A percentile compares a stretch with the other conserved stretches of the same genome.
These are phyloP conservation scores for Actenoides hombroni DNA, from an alignment of 2,113 vertebrate genomes.

Conservation along the genomic window DNA sequence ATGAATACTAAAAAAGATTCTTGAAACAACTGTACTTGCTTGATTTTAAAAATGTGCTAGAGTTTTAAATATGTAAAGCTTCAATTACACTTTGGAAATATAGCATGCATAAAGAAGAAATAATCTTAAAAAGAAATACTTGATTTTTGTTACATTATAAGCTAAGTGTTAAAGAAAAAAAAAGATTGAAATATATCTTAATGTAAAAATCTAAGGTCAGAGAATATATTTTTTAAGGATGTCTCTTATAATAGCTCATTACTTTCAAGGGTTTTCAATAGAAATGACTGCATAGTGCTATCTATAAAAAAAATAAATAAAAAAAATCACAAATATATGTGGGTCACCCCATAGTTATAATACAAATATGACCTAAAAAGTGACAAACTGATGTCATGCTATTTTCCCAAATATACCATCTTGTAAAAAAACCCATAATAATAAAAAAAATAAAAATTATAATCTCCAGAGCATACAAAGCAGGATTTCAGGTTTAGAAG, in stretches of 20 bases:
- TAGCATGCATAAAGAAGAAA: neutral
- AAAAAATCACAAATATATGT: neutral
- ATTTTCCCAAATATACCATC: neutral
- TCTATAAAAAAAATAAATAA: neutral
- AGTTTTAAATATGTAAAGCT: neutral
- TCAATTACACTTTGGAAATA: neutral
- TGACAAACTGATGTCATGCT: neutral
- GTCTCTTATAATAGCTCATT: neutral
- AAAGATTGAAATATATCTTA: neutral
- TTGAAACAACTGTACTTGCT: neutral
- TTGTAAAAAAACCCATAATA: neutral
- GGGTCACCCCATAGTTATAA: neutral
- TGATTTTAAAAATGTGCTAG: neutral
- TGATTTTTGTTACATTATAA: neutral
- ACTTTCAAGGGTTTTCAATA: neutral
- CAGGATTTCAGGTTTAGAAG: conserved; percentile 39
- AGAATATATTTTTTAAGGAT: neutral
- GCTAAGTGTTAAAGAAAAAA: neutral
- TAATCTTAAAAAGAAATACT: neutral
- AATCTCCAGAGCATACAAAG: neutral
- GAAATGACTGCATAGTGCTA: neutral
- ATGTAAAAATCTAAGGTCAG: neutral
- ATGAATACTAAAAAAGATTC: neutral
- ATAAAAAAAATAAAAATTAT: neutral
- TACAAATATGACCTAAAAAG: conserved; percentile 18